Evolutionary conservation across 2,113 vertebrate genomes (phyloP).

Genomic region (Dasypus novemcinctus): DNA sequence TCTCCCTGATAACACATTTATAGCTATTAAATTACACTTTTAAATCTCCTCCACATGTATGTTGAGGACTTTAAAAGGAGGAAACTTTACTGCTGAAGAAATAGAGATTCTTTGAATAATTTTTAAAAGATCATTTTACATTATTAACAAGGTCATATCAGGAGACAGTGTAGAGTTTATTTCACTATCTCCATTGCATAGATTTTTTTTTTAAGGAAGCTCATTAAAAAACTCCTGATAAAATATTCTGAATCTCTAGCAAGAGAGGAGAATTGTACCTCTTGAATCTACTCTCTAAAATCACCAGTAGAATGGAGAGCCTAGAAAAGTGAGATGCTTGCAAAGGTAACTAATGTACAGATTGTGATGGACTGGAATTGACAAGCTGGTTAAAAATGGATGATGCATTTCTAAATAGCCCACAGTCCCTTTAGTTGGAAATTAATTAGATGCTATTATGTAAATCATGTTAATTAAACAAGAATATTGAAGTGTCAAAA

Average conservation of each 20-base stretch:
- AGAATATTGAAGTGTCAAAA: conserved; percentile 78
- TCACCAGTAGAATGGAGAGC: neutral
- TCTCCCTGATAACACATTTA: neutral
- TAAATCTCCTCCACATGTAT: neutral
- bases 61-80: conserved; percentile 16
- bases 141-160: neutral
- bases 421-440: conserved; percentile 73
- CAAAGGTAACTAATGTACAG: conserved; percentile 63
- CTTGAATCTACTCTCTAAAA: conserved; percentile 18
- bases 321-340: conserved; percentile 47
- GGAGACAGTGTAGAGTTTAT: neutral
- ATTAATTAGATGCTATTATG: conserved; percentile 83
- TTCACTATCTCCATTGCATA: neutral
- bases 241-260: neutral
- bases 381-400: conserved; percentile 77
- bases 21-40: neutral
- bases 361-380: conserved; percentile 73
- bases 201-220: neutral
- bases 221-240: conserved; percentile 4
- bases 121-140: conserved; percentile 26
- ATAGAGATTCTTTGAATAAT: neutral
- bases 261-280: neutral
- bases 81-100: conserved; percentile 1
- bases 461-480: conserved; percentile 84
- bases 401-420: conserved; percentile 80